Percentiles rank a stretch among this genome's conserved stretches.
phyloP scores from a whole-genome alignment of 2,797 vertebrate species.

The Agapornis canus region DNA sequence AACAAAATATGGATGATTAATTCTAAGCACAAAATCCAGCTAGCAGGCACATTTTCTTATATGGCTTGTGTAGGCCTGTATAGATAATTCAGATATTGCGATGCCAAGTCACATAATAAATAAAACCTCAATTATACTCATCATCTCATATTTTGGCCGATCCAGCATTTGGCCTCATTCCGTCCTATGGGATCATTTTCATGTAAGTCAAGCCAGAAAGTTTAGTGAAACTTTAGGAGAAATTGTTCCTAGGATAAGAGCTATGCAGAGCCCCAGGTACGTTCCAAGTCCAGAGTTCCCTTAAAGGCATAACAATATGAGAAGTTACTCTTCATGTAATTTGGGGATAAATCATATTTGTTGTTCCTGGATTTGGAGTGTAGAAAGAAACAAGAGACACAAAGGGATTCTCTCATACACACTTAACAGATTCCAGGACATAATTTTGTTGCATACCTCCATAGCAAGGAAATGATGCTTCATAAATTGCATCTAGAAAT shows the following conservation, averaged over 20 bases:
- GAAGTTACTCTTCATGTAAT: background rate
- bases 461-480: background rate
- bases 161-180: background rate
- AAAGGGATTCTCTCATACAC: background rate
- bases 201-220: background rate
- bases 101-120: conserved; percentile 30
- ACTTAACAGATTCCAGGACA: background rate
- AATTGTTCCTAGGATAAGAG: background rate
- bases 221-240: background rate
- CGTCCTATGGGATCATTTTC: background rate
- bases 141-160: background rate
- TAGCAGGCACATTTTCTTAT: background rate
- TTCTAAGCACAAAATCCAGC: background rate
- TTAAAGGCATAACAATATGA: background rate
- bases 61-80: background rate
- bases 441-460: background rate
- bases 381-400: background rate
- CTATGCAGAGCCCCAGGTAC: background rate
- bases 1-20: background rate
- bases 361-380: background rate
- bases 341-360: background rate
- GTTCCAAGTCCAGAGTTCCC: background rate
- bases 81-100: background rate
- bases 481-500: background rate
- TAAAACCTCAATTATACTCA: background rate